Base-by-base conservation (phyloP, 1,140 invertebrate species). In the Drosophila teissieri region DNA sequence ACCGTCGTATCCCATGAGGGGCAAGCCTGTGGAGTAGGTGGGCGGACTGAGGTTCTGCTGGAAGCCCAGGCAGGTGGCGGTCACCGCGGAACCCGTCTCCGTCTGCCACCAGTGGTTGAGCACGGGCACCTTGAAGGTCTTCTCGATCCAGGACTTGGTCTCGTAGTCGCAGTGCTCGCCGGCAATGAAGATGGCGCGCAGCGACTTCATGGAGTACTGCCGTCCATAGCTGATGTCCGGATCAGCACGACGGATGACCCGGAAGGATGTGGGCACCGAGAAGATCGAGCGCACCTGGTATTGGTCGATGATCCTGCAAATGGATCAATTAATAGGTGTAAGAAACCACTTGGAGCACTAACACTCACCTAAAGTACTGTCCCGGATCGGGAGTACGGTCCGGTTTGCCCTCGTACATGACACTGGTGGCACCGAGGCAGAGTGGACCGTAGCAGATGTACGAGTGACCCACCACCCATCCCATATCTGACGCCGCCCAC, bases 81-180 rank as follows among this genome's bases (percentile, higher is more conserved):
- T 98, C 12, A 98, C 96, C 0, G 97, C 95, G 69, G 97, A 97
- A 0, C 97, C 98, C 0, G 97, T 97, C 93, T 99, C 98, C 40
- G 91, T 98, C 93, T 99, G 98, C 98, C 98, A 99, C 97, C 97
- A 99, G 91, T 99, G 96, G 92, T 99, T 98, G 17, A 98, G 88
- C 8, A 98, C 95, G 0, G 97, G 97, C 2, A 97, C 96, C 68
- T 96, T 94, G 80, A 98, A 97, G 10, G 94, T 93, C 56, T 95
- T 95, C 91, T 96, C 95, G 1, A 96, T 95, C 98, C 98, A 99
- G 5, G 93, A 78, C 94, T 98, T 96, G 0, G 98, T 98, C 86
- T 98, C 97, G 61, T 96, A 95, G 90, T 99, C 98, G 91, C 97
- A 98, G 85, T 98, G 97, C 92, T 99, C 98, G 1, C 98, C 98